These are phyloP conservation scores for Drosophila kanekoi DNA, from an alignment of 2,888 invertebrate species.

Conservation along the genomic window DNA sequence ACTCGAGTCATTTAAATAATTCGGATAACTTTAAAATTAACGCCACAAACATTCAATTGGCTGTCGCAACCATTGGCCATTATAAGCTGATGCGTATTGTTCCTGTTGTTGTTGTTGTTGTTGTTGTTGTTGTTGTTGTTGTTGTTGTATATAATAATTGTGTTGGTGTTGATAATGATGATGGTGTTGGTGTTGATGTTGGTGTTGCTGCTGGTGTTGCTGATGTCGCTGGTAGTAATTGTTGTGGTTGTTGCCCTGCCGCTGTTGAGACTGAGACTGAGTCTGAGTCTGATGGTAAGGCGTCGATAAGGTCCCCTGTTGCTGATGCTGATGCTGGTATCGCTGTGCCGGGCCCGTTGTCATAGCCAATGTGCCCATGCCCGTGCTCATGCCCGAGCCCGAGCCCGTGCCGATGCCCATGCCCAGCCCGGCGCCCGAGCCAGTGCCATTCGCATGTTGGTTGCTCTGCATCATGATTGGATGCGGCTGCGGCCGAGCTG, in stretches of 20 bases:
- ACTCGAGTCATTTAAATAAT: neutral
- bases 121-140: constrained; percentile 31
- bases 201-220: constrained; percentile 11
- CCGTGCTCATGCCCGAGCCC: neutral
- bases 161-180: constrained; percentile 28
- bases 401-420: neutral
- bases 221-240: constrained; percentile 9
- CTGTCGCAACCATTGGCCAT: constrained; percentile 48
- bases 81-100: constrained; percentile 25
- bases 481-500: constrained; percentile 10
- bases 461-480: constrained; percentile 41
- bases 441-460: constrained; percentile 22
- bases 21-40: constrained; percentile 16
- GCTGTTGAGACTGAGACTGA: constrained; percentile 18
- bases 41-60: constrained; percentile 46
- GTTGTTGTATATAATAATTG: constrained; percentile 20
- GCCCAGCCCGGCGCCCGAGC: neutral
- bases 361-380: constrained; percentile 24
- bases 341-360: constrained; percentile 32
- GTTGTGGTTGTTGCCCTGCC: constrained; percentile 41
- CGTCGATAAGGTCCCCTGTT: constrained; percentile 39
- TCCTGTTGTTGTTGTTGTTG: constrained; percentile 36
- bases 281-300: constrained; percentile 45
- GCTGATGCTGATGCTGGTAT: constrained; percentile 44
- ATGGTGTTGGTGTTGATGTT: constrained; percentile 43